Evolutionary conservation across 2,888 invertebrate genomes (phyloP).

Genomic region (Agrochola lychnidis): DNA sequence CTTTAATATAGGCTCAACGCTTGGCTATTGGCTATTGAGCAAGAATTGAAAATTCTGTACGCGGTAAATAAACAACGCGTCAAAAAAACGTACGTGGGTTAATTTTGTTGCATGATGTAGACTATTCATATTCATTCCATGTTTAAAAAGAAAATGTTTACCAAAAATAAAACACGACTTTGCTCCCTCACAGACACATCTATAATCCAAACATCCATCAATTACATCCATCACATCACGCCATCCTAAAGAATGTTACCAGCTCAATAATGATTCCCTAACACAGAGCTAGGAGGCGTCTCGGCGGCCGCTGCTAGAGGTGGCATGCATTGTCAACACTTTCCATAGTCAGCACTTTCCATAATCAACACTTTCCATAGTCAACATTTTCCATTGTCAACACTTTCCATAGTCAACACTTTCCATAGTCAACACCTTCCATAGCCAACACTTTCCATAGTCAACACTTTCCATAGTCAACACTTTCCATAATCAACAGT

Average conservation of each 20-base stretch:
- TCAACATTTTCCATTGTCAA: no score
- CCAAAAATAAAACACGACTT: not conserved
- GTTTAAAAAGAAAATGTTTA: not conserved
- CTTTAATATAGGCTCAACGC: not conserved
- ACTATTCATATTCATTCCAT: not conserved
- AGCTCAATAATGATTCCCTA: constrained; percentile 38
- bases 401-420: no score
- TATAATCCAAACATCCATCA: constrained; percentile 32
- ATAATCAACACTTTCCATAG: no score
- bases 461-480: no score
- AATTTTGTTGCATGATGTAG: not conserved
- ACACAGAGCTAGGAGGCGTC: not conserved
- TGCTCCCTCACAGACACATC: not conserved
- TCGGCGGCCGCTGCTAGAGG: not conserved
- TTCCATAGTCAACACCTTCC: no score
- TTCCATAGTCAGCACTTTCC: not conserved
- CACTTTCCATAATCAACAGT: no score
- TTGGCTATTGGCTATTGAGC: not conserved
- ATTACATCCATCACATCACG: constrained; percentile 19
- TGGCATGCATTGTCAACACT: not conserved
- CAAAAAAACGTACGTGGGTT: not conserved
- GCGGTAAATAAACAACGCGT: not conserved
- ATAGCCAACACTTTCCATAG: no score
- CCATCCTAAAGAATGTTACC: constrained; percentile 26
- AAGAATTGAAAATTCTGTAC: not conserved